Evolutionary conservation across 1,140 invertebrate species (phyloP).

Genomic region (Hycleus phaleratus): DNA sequence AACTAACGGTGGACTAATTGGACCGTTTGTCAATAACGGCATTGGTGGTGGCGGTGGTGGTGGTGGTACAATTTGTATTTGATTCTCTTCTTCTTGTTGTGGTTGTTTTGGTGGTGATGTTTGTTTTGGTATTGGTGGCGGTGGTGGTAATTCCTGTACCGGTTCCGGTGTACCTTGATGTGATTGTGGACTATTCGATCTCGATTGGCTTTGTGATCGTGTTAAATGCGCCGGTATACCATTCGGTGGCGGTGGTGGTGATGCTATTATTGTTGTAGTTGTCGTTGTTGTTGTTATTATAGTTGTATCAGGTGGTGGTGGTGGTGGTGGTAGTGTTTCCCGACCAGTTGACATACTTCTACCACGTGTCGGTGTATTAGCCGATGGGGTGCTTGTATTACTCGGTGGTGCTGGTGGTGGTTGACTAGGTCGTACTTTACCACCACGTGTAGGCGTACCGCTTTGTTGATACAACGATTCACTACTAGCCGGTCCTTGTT

Average conservation of each 20-base stretch:
- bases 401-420: conserved; percentile 80
- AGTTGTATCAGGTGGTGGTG: conserved; percentile 64
- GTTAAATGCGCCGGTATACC: conserved; percentile 43
- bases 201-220: conserved; percentile 36
- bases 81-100: conserved; percentile 56
- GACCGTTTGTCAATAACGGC: conserved; percentile 43
- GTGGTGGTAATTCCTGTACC: conserved; percentile 49
- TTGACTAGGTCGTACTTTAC: conserved; percentile 65
- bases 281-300: conserved; percentile 23
- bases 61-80: conserved; percentile 42
- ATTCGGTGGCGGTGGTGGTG: conserved; percentile 40
- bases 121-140: conserved; percentile 49
- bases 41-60: conserved; percentile 56
- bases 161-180: conserved; percentile 36
- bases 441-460: conserved; percentile 48
- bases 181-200: conserved; percentile 37
- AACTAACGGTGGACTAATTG: conserved; percentile 45
- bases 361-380: conserved; percentile 61
- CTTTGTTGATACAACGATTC: conserved; percentile 40
- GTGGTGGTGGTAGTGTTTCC: conserved; percentile 78
- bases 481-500: conserved; percentile 33
- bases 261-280: too few relatives aligned
- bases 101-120: conserved; percentile 41
- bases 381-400: conserved; percentile 61
- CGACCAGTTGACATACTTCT: conserved; percentile 58